Base-by-base conservation (phyloP, 2,113 vertebrate species). In the Indicator maculatus region DNA sequence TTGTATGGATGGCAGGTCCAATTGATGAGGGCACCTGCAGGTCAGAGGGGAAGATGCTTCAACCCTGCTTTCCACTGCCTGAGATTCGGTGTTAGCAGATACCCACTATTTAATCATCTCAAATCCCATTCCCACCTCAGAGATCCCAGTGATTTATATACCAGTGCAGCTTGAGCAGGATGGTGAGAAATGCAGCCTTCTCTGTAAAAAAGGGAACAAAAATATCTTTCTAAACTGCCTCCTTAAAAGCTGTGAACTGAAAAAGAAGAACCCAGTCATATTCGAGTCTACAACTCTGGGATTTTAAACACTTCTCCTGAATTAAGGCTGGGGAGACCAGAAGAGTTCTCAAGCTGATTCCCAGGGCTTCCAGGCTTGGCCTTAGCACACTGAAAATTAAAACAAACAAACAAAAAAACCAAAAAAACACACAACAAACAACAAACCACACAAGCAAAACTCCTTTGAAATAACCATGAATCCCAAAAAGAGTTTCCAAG, bases 21-120 rank as follows among this genome's bases (percentile, higher is more conserved):
- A 9, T 10, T 5, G 20, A 13, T 23, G 19, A 2, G 0, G 36
- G 52, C 0, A 1, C 23, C 63, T 64, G 44, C 0, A 1, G 61
- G 30, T 44, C 39, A 8, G 44, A 47, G 5, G 1, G 23, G 21
- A 81, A 72, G 83, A 16, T 55, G 52, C 36, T 47, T 38, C 56
- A 47, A 44, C 28, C 50, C 7, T 20, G 1, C 64, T 83, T 45
- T 47, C 27, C 56, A 1, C 36, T 2, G 14, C 30, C 30, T 41
- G 47, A 26, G 14, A 15, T 10, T 8, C 11, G 58, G 14, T 30
- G 75, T 79, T 16, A 72, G 33, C 28, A 50, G 41, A 20, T 36
- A 24, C 15, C 45, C 8, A 1, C 52, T 16, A 1, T 67, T 81
- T 30, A 56, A 71, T 86, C 77, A 24, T 45, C 52, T 56, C 2